Percentiles rank a stretch among this genome's conserved stretches.
Evolutionary conservation across 2,113 vertebrate genomes (phyloP).

Genomic region (Probosciger aterrimus): DNA sequence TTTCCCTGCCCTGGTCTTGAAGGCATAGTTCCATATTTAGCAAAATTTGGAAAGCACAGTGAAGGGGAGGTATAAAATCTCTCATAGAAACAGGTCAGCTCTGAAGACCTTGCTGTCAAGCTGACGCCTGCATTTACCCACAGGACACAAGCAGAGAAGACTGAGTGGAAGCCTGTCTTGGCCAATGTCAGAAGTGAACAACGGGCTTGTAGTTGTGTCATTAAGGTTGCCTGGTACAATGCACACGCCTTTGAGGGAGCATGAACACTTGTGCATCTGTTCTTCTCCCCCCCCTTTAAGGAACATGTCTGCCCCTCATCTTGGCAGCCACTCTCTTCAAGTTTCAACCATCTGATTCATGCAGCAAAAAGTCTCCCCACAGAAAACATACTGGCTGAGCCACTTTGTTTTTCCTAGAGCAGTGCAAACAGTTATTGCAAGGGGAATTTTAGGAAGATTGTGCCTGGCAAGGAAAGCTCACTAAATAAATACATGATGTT

Average conservation of each 20-base stretch:
- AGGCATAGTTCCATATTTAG: not conserved
- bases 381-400: conserved; percentile 33
- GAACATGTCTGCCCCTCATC: not conserved
- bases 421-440: conserved; percentile 38
- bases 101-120: not conserved
- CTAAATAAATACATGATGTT: conserved; percentile 45
- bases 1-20: not conserved
- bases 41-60: not conserved
- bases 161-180: fast-evolving
- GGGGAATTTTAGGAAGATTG: conserved; percentile 39
- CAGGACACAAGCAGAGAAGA: not conserved
- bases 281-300: not conserved
- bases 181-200: not conserved
- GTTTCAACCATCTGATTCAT: conserved; percentile 55
- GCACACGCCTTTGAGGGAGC: not conserved
- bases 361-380: conserved; percentile 25
- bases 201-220: not conserved
- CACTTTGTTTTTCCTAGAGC: conserved; percentile 41
- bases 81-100: not conserved
- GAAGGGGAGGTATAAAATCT: not conserved
- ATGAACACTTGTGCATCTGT: not conserved
- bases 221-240: not conserved
- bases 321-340: not conserved
- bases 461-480: conserved; percentile 27
- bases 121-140: not conserved